A percentile compares a stretch with the other conserved stretches of the same genome.
Evolutionary conservation across 2,113 vertebrate species (phyloP).

Genomic region (Leucopsar rothschildi): DNA sequence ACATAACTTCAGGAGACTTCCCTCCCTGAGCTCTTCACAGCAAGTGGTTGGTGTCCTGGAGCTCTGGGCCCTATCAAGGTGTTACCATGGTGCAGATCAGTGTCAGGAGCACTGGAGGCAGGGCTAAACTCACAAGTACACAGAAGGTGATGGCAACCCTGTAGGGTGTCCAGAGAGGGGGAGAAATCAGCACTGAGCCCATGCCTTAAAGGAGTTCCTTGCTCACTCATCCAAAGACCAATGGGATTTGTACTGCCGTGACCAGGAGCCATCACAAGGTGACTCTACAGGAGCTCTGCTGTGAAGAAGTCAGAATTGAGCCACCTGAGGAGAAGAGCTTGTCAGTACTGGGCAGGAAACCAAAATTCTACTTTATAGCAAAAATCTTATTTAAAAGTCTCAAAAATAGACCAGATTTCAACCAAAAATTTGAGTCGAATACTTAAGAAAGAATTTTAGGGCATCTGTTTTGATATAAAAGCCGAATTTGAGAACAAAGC

Average conservation of each 20-base stretch:
- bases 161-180: neutral
- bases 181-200: neutral
- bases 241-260: neutral
- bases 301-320: neutral
- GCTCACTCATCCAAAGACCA: neutral
- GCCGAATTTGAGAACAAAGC: neutral
- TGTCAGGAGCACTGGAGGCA: neutral
- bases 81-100: neutral
- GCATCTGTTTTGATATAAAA: neutral
- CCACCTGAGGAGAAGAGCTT: neutral
- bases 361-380: neutral
- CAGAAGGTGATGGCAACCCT: neutral
- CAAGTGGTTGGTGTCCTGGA: neutral
- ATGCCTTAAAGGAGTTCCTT: neutral
- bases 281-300: neutral
- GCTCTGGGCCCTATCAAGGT: neutral
- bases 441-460: neutral
- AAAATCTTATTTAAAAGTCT: neutral
- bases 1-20: neutral
- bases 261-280: neutral
- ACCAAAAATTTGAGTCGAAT: neutral
- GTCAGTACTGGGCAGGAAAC: neutral
- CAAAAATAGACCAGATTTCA: neutral
- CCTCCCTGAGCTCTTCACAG: neutral
- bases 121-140: neutral